phyloP scores from a whole-genome alignment of 2,888 invertebrate genomes.

The Tryphoninae sp. region DNA sequence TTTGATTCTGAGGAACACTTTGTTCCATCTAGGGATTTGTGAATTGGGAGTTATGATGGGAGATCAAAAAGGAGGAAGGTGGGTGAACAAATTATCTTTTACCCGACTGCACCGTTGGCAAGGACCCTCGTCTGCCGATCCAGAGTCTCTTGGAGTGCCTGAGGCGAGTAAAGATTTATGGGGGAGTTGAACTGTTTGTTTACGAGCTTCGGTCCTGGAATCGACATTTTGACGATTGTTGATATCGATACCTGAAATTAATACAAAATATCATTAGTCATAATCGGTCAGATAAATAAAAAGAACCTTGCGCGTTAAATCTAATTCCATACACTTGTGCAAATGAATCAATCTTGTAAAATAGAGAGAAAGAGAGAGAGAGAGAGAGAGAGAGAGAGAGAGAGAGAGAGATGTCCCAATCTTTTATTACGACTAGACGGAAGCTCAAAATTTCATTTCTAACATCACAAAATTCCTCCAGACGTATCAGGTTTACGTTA shows the following conservation, averaged over 20 bases:
- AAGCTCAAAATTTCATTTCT: not conserved
- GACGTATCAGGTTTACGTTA: conserved; percentile 54
- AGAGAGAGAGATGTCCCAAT: too few species aligned
- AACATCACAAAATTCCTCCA: not conserved
- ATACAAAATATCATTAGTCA: conserved; percentile 14
- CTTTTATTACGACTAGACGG: not conserved
- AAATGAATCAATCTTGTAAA: too few species aligned
- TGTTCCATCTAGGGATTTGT: not conserved
- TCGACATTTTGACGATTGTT: conserved; percentile 83
- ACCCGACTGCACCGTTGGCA: conserved; percentile 91
- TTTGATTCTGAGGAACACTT: not conserved
- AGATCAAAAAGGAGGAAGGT: too few species aligned
- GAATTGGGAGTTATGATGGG: not conserved
- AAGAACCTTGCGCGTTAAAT: too few species aligned
- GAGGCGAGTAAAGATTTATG: conserved; percentile 91
- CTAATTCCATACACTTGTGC: too few species aligned
- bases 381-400: too few species aligned
- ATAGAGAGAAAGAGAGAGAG: too few species aligned
- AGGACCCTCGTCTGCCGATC: conserved; percentile 90
- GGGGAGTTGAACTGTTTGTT: conserved; percentile 96
- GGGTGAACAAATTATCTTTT: conserved; percentile 78
- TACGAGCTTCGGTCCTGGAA: conserved; percentile 87
- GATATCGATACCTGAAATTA: conserved; percentile 36
- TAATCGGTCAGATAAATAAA: too few species aligned
- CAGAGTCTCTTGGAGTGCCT: conserved; percentile 91